Percentiles rank a stretch among this genome's conserved stretches.
Evolutionary conservation across 2,888 invertebrate genomes (phyloP).

Genomic region (Netelia melanura): DNA sequence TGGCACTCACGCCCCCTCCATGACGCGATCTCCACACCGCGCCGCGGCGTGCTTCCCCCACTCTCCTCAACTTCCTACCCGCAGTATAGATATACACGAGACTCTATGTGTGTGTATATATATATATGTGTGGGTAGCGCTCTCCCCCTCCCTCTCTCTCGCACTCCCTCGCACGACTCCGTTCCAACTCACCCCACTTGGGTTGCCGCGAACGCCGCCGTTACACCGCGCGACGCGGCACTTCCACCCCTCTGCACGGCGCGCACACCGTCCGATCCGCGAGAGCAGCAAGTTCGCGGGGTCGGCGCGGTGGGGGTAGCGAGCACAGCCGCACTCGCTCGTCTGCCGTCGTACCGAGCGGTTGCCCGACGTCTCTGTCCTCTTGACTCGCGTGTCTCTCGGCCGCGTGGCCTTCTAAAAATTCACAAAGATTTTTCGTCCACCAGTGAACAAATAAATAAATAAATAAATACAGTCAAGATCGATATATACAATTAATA

Average conservation of each 20-base stretch:
- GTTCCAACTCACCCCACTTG: conserved; percentile 66
- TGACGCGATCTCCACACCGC: conserved; percentile 60
- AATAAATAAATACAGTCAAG: too few relatives aligned
- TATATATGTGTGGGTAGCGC: background rate
- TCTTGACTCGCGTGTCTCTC: conserved; percentile 5
- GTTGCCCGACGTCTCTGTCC: conserved; percentile 68
- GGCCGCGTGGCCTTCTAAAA: too few relatives aligned
- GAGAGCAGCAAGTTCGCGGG: conserved; percentile 48
- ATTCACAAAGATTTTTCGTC: too few relatives aligned
- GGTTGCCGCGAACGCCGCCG: conserved; percentile 40
- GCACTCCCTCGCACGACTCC: conserved; percentile 56
- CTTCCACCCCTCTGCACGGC: conserved; percentile 58
- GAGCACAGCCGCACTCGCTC: conserved; percentile 82
- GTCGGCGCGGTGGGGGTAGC: conserved; percentile 77
- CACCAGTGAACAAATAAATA: too few relatives aligned
- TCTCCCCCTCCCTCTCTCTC: conserved; percentile 41
- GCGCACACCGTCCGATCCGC: conserved; percentile 53
- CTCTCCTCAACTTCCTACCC: conserved; percentile 1
- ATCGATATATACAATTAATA: too few relatives aligned
- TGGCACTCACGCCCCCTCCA: conserved; percentile 77
- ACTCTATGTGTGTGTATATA: background rate
- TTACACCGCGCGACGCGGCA: conserved; percentile 62
- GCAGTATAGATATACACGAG: conserved; percentile 8
- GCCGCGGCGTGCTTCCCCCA: conserved; percentile 66
- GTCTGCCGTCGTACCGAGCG: conserved; percentile 83